Base-by-base conservation (phyloP, 2,888 invertebrate species). In the Apamea monoglypha region DNA sequence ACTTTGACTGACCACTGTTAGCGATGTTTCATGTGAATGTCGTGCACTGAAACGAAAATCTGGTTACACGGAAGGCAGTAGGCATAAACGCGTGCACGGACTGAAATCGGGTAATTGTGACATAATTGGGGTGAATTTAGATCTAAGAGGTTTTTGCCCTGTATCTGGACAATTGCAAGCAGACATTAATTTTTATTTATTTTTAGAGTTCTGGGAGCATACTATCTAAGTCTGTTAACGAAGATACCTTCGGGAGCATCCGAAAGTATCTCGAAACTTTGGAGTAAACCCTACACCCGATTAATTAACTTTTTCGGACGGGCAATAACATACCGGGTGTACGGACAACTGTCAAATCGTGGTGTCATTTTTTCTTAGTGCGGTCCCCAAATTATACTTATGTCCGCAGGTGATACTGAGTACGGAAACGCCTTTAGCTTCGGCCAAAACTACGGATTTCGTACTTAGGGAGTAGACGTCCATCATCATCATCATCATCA, bases 1-100 rank as follows among this genome's bases (percentile, higher is more conserved):
- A 87, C 66, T 83, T 74, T 87, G 84, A 77, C 66, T 74, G 83
- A 70, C 63, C 78, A 73, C 61, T 50, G 77, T 66, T 25, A 68
- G n/a, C 53, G 29, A 59, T 44, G 59, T 53, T 72, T 67, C 70
- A 86, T 66, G 61, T 70, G 56, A 50, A 67, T 56, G 6, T 16
- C 47, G 16, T 3, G 2, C n/a, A 29, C 21, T 63, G 53, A 53
- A 44, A 63, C 71, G 47, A 47, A 63, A 61, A 66, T 69, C 47
- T 73, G 53, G 32, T 68, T 21, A 78, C 56, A 25, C 8, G 18
- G n/a, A 50, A 7, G 16, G 21, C 36, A 12, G 5, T 6, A n/a
- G 3, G 47, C n/a, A 59, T 29, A 40, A 32, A 59, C 29, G 18
- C 8, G 12, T 78, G 47, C 36, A 32, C 32, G 29, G 6, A 21